Evolutionary conservation across 2,113 vertebrate genomes (phyloP), one percentile per base, ranked within the genome.

Genomic region (Malurus melanocephalus): DNA sequence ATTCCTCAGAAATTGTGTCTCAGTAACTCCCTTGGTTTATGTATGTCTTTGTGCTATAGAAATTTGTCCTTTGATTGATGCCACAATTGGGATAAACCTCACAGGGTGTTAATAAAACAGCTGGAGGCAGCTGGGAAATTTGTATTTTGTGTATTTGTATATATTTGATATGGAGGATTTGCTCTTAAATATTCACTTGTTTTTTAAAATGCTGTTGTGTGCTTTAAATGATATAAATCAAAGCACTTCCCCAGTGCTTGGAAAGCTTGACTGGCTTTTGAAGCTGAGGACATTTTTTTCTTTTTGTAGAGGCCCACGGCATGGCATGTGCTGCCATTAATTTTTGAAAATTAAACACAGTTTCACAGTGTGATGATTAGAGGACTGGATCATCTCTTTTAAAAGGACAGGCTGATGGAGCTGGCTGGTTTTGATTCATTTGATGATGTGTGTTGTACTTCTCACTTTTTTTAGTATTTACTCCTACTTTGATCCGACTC

Each of bases 61-160:
- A 35, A 57, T 27, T 56, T 67, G 18, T 53, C n/a, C 30, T 82
- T 76, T 76, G 30, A 22, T 27, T 80, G 77, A 48, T 71, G 35
- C 43, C 32, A 27, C 53, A 45, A 53, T 65, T 86, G 61, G 2
- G n/a, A 27, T 80, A 49, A 90, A 51, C 52, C 13, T 74, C 23
- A n/a, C 11, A 32, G 42, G 5, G 32, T 85, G 46, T 68, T 88
- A 57, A 53, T 64, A 20, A 77, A 89, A 64, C 43, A 53, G 0
- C 21, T 1, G 0, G 12, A 38, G 23, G 1, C 0, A 28, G 22
- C 8, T 7, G 21, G 7, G n/a, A 6, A 45, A 40, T 73, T 74
- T 93, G 7, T 66, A 7, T 87, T 68, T 71, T 76, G 7, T 51
- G 3, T 75, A 19, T 66, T 75, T 73, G 7, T 68, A 7, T 55